phyloP scores from a whole-genome alignment of 2,797 vertebrate genomes.

The Cyclura pinguis region DNA sequence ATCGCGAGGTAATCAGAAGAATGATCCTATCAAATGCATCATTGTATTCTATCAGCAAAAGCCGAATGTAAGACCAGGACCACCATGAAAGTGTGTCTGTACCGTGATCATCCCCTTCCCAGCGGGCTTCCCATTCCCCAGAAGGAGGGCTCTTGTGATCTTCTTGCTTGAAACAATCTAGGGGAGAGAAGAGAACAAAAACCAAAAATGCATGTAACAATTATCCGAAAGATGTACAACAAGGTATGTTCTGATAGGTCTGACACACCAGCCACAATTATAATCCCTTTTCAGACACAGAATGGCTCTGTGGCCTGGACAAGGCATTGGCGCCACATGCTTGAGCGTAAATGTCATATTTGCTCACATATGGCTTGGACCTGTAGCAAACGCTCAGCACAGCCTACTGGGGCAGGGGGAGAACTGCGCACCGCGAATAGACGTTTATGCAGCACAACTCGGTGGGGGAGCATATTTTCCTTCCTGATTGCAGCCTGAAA shows the following conservation, averaged over 20 bases:
- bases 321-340: background rate
- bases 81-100: slow-evolving; percentile 6
- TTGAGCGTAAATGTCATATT: background rate
- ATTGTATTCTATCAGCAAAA: background rate
- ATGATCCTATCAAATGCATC: background rate
- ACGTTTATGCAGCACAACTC: background rate
- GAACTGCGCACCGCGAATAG: background rate
- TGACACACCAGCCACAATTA: no score
- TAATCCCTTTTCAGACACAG: background rate
- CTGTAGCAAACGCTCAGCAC: background rate
- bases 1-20: background rate
- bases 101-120: slow-evolving; percentile 96
- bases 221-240: no score
- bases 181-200: slow-evolving; percentile 37
- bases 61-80: background rate
- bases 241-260: no score
- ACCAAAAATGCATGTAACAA: slow-evolving; percentile 7
- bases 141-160: slow-evolving; percentile 88
- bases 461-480: background rate
- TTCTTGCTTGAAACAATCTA: slow-evolving; percentile 99
- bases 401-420: background rate
- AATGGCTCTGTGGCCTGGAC: background rate
- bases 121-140: slow-evolving; percentile 95
- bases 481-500: background rate
- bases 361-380: background rate